A percentile compares a stretch with the other conserved stretches of the same genome.
These are phyloP conservation scores for Trachelipus rathkii DNA, from an alignment of 1,140 invertebrate genomes.

Conservation along the genomic window DNA sequence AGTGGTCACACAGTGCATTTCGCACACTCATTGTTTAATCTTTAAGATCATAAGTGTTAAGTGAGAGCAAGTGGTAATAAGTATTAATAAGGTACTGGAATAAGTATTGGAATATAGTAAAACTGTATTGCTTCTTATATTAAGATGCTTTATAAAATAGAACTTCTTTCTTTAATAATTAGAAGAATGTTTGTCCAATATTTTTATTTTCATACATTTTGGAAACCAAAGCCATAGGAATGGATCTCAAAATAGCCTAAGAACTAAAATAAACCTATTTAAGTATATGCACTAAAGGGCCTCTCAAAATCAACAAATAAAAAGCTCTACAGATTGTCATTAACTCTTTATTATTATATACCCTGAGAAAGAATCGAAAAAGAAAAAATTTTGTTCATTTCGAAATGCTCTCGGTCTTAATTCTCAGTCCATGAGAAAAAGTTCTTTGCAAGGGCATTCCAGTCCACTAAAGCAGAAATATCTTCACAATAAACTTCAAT, in stretches of 20 bases:
- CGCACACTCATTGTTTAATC: background rate
- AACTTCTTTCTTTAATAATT: too few species aligned
- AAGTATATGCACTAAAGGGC: background rate
- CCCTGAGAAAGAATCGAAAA: background rate
- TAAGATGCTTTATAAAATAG: background rate
- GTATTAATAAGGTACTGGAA: background rate
- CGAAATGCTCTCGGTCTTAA: background rate
- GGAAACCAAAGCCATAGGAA: too few species aligned
- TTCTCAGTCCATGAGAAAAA: background rate
- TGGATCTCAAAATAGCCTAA: too few species aligned
- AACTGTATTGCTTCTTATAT: too few species aligned
- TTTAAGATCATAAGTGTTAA: background rate
- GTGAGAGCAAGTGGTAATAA: background rate
- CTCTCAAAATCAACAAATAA: background rate
- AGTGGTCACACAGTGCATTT: background rate
- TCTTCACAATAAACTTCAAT: too few species aligned
- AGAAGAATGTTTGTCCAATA: too few species aligned
- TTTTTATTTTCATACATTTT: too few species aligned
- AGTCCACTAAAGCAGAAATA: background rate
- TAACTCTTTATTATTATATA: background rate
- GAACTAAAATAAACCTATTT: too few species aligned
- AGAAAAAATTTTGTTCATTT: conserved; percentile 2
- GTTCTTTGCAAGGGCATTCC: background rate
- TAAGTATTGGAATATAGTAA: background rate
- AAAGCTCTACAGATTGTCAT: background rate